A percentile compares a stretch with the other conserved stretches of the same genome.
phyloP scores from a whole-genome alignment of 1,140 invertebrate species.

The Lethocerus indicus region DNA sequence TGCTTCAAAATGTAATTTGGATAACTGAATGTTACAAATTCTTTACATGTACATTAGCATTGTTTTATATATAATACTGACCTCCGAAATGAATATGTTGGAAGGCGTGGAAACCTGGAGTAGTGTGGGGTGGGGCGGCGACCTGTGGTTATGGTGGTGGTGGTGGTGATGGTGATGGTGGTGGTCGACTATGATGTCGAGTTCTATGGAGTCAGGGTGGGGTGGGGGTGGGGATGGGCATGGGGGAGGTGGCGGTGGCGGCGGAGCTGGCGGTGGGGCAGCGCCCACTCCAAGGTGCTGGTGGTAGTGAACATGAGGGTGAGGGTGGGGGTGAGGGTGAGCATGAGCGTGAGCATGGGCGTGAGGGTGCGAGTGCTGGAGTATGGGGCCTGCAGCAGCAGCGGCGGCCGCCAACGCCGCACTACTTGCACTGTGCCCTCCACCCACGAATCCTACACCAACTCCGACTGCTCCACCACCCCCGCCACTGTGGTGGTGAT shows the following conservation, averaged over 20 bases:
- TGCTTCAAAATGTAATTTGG: too few relatives aligned
- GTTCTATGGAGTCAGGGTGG: conserved; percentile 2
- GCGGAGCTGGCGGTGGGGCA: neutral
- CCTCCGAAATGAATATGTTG: conserved; percentile 20
- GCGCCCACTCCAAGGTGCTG: conserved; percentile 21
- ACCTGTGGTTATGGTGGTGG: conserved; percentile 33
- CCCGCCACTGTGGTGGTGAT: conserved; percentile 22
- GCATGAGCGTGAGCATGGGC: conserved; percentile 19
- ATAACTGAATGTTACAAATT: too few relatives aligned
- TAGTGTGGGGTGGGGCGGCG: conserved; percentile 3
- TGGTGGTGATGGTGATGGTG: conserved; percentile 27
- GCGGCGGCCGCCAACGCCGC: conserved; percentile 10
- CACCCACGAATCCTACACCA: neutral
- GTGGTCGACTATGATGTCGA: conserved; percentile 10
- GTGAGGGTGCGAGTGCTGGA: conserved; percentile 22
- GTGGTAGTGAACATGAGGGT: conserved; percentile 27
- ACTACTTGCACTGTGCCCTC: neutral
- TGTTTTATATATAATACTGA: conserved; percentile 11
- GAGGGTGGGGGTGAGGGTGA: conserved; percentile 24
- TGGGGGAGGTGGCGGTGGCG: conserved; percentile 9
- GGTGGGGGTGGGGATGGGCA: conserved; percentile 7
- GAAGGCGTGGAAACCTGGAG: conserved; percentile 13
- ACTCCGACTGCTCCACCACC: neutral
- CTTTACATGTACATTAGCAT: neutral
- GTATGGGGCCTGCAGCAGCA: conserved; percentile 18